phyloP scores from a whole-genome alignment of 2,113 vertebrate species.

The Grallaria varia region DNA sequence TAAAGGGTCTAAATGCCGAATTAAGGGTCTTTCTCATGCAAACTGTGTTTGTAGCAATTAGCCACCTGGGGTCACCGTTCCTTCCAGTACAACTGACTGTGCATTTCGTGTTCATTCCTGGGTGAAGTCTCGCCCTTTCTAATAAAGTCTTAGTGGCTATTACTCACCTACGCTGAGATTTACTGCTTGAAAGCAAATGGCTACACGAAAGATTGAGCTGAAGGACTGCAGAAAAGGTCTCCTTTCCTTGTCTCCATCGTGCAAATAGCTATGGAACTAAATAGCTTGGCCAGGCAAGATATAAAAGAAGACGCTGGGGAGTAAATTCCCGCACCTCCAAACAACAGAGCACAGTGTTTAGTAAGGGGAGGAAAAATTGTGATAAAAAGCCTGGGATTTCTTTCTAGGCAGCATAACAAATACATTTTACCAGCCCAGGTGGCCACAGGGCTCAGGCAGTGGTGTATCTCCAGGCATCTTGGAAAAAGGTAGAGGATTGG shows the following conservation, averaged over 20 bases:
- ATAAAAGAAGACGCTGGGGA: not conserved
- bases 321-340: not conserved
- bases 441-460: not conserved
- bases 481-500: not conserved
- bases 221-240: not conserved
- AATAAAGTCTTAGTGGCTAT: not conserved
- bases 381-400: not conserved
- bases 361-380: not conserved
- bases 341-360: not conserved
- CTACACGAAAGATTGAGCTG: not conserved
- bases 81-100: not conserved
- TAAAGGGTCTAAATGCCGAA: not conserved
- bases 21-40: not conserved
- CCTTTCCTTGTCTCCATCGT: not conserved
- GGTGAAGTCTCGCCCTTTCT: not conserved
- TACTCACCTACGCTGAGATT: not conserved
- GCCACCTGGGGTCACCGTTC: not conserved
- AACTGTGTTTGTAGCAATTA: not conserved
- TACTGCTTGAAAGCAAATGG: not conserved
- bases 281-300: not conserved
- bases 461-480: not conserved
- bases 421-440: not conserved
- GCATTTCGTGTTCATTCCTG: not conserved
- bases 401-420: not conserved
- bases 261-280: not conserved